Base-by-base conservation (phyloP, 2,113 vertebrate species). In the Pterocles gutturalis region DNA sequence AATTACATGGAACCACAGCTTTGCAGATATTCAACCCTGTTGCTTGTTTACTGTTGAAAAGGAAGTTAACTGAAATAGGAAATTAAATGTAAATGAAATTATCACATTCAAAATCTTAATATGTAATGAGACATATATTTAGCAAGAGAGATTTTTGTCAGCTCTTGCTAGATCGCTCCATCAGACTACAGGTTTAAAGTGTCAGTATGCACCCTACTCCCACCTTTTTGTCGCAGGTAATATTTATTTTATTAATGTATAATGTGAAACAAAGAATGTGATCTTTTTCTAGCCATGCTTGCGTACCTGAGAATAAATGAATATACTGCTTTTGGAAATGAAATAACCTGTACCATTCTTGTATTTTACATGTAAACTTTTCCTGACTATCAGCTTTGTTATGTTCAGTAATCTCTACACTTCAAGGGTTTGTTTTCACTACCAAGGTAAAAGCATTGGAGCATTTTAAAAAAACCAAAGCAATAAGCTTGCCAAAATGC, bases 201-300 rank as follows among this genome's bases (percentile, higher is more conserved):
- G 29, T 69, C 25, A 55, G 22, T 24, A 65, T 20, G 33, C 86
- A 58, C 17, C 19, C 17, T 55, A 11, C 46, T 83, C 20, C 36
- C 33, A 29, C 26, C 12, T 69, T 76, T 79, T 53, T 80, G 31
- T 66, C 46, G 46, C 11, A 29, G 31, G 17, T 83, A 26, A 7
- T 79, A 17, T 41, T 83, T 83, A 36, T 77, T 79, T 85, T 72
- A 24, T 85, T 83, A 65, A 31, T 18, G 10, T 70, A 13, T 64
- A 66, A 33, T 2, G 1, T 48, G 34, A 73, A 88, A 73, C n/a
- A 54, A 75, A 80, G 48, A 53, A 33, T 0, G 0, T 31, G 33
- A 18, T 90, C 29, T 69, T 80, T 80, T 90, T 69, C 64, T 77
- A 73, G 51, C 19, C 16, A 11, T 51, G 29, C 28, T 34, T 73